Evolutionary conservation across 2,113 vertebrate genomes (phyloP), one percentile per base, ranked within the genome.

Genomic region (Potamarius usumacintae): DNA sequence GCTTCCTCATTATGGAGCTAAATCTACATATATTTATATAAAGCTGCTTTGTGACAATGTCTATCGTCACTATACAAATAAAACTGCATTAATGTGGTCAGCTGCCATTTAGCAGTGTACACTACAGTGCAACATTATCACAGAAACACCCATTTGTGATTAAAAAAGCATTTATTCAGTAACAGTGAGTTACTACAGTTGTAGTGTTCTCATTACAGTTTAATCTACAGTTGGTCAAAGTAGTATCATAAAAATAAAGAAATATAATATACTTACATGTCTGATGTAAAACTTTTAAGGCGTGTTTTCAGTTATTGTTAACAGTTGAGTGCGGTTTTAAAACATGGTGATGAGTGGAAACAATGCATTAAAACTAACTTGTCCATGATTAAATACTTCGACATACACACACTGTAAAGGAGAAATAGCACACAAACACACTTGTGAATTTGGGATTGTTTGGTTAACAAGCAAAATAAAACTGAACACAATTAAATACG

Each of bases 141-240:
- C 0, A 58, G 7, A 83, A 77, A 63, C 86, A 76, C 12, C 27
- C 22, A 52, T 81, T 81, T 84, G 94, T 94, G 95, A 93, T 88
- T 87, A 86, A 91, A 87, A 52, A 89, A 88, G 89, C 82, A 88
- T 95, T 93, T 94, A 95, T 94, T 95, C 91, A 90, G 83, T 91
- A 86, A 92, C 89, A 77, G 93, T 94, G 93, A 93, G 92, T 90
- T 94, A 94, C 90, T 94, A 93, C 94, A 93, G 88, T 89, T 27
- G 92, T 93, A 93, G 94, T 93, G 92, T 92, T 94, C 91, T 93
- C 87, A 92, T 89, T 93, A 93, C 91, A 93, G 55, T 86, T 83
- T 82, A 90, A 86, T 92, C 92, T 92, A 90, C 89, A 92, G 85
- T 90, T 92, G 84, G 90, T 92, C 93, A 94, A 93, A 94, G 90